phyloP scores from a whole-genome alignment of 1,140 invertebrate genomes.

The Pomacea maculata region DNA sequence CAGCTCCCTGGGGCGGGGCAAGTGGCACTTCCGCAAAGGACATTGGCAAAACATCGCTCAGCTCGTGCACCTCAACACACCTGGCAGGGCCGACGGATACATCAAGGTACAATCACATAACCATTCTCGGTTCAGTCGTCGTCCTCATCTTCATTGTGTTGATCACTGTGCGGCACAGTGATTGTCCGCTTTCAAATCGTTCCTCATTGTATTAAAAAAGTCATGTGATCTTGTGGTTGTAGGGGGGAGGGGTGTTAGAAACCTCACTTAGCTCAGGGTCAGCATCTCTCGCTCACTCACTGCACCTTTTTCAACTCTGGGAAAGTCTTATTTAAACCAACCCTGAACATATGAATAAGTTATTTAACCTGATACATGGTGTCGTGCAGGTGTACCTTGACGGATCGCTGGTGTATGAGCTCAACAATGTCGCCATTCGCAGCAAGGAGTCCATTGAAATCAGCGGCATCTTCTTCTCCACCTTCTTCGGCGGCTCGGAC shows the following conservation, averaged over 20 bases:
- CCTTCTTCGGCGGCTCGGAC: conserved; percentile 49
- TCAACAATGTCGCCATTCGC: background rate
- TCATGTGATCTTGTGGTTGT: too few species aligned
- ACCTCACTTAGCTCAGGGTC: too few species aligned
- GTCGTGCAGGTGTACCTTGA: background rate
- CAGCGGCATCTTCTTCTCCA: conserved; percentile 50
- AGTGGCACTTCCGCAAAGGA: conserved; percentile 19
- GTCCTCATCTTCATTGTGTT: background rate
- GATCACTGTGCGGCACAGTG: too few species aligned
- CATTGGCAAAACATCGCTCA: conserved; percentile 29
- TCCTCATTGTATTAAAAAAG: too few species aligned
- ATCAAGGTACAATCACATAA: conserved; percentile 2
- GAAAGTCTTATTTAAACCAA: background rate
- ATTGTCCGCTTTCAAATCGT: too few species aligned
- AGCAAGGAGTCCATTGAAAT: conserved; percentile 2
- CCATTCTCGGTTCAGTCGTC: background rate
- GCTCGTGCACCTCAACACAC: conserved; percentile 26
- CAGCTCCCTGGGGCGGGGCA: conserved; percentile 28
- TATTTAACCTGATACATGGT: background rate
- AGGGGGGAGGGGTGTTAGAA: too few species aligned
- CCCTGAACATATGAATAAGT: too few species aligned
- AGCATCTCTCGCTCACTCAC: too few species aligned
- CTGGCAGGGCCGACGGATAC: conserved; percentile 22
- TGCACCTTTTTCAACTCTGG: too few species aligned
- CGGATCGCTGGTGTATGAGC: background rate